Conservation (phyloP, 2,113 vertebrate species). For the Halichoerus grypus region DNA sequence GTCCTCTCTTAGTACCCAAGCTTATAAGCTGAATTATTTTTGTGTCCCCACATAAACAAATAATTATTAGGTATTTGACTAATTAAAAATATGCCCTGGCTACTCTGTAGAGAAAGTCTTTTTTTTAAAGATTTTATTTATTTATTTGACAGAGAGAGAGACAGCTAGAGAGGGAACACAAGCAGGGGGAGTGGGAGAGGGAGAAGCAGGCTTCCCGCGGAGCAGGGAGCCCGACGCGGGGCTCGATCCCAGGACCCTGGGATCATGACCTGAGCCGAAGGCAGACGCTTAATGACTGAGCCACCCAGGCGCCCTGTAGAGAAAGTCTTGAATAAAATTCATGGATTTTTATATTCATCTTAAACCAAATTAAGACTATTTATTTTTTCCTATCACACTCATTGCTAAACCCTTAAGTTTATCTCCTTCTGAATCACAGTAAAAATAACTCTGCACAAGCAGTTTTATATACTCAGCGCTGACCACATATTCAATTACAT, state of each 20-base stretch:
- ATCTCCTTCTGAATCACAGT: conserved; percentile 22
- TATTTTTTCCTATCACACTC: neutral
- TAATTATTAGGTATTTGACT: conserved; percentile 20
- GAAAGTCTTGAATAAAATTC: conserved; percentile 41
- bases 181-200: too few relatives aligned
- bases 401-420: conserved; percentile 5
- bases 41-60: neutral
- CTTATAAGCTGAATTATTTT: neutral
- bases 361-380: conserved; percentile 38
- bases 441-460: conserved; percentile 45
- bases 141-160: too few relatives aligned
- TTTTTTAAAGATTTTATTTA: too few relatives aligned
- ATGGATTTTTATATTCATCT: conserved; percentile 37
- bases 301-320: too few relatives aligned
- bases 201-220: too few relatives aligned
- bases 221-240: too few relatives aligned
- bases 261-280: too few relatives aligned
- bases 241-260: too few relatives aligned
- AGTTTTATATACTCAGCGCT: neutral
- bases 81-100: neutral
- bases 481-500: conserved; percentile 23
- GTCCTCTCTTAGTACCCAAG: neutral
- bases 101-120: neutral
- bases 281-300: too few relatives aligned
- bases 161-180: too few relatives aligned